phyloP scores from a whole-genome alignment of 2,797 vertebrate species.

The Dromococcyx pavoninus region DNA sequence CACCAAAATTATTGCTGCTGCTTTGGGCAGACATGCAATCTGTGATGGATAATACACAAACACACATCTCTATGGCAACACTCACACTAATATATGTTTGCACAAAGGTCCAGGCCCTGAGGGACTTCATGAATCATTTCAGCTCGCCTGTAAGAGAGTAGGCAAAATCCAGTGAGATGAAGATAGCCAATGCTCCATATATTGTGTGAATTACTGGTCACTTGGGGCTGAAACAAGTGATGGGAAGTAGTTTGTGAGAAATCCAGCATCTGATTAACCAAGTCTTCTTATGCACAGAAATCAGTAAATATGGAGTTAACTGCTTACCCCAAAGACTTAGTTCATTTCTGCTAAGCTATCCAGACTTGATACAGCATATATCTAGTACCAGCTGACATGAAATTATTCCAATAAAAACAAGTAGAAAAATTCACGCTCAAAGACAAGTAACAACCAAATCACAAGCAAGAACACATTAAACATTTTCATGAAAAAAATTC shows the following conservation, averaged over 20 bases:
- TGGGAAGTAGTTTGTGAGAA: neutral
- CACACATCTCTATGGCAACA: neutral
- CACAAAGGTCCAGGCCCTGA: neutral
- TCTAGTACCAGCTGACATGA: neutral
- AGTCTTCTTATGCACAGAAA: neutral
- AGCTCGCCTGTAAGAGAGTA: neutral
- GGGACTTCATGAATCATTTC: neutral
- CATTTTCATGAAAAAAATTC: neutral
- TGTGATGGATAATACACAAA: neutral
- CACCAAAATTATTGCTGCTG: neutral
- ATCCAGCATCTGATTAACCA: neutral
- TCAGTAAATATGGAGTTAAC: neutral
- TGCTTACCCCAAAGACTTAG: neutral
- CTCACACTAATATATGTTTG: neutral
- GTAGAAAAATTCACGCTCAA: neutral
- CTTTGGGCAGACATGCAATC: neutral
- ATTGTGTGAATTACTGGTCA: neutral
- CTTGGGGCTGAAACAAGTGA: constrained; percentile 6
- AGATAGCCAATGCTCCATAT: fast-evolving
- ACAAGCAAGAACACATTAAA: neutral
- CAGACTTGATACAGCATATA: neutral
- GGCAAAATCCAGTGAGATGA: neutral
- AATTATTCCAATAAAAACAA: neutral
- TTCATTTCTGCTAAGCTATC: neutral
- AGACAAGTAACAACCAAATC: neutral